Percentiles rank a stretch among this genome's conserved stretches.
Conservation (phyloP, 2,888 invertebrate species). For the Drosophila siamana region DNA sequence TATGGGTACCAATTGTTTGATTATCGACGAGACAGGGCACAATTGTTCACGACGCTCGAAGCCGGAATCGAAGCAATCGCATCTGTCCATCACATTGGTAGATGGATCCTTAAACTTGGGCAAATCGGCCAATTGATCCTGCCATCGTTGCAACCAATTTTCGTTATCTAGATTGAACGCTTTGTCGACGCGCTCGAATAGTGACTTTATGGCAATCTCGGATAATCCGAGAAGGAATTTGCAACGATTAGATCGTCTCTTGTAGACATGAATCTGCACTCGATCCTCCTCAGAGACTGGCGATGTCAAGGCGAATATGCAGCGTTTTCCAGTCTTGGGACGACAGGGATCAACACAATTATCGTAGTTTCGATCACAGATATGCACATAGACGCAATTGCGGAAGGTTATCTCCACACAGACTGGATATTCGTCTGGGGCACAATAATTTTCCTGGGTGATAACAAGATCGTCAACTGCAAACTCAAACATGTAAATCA, state of each 20-base stretch:
- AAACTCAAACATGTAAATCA: constrained; percentile 84
- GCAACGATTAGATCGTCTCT: constrained; percentile 75
- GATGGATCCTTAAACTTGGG: constrained; percentile 56
- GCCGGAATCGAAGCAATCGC: constrained; percentile 67
- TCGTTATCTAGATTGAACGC: constrained; percentile 73
- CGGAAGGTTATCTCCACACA: constrained; percentile 72
- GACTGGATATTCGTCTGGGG: constrained; percentile 35
- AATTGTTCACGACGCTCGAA: constrained; percentile 71
- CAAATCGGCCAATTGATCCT: constrained; percentile 46
- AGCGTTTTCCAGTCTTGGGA: constrained; percentile 81
- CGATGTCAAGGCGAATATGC: constrained; percentile 79
- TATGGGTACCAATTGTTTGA: constrained; percentile 79
- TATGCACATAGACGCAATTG: constrained; percentile 78
- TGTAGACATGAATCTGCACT: constrained; percentile 79
- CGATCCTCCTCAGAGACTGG: constrained; percentile 77
- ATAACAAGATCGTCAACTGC: constrained; percentile 63
- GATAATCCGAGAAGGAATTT: constrained; percentile 37
- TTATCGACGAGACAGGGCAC: constrained; percentile 74
- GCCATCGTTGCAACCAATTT: constrained; percentile 59
- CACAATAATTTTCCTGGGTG: constrained; percentile 27
- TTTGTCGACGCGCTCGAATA: constrained; percentile 79
- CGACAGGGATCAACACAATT: constrained; percentile 59
- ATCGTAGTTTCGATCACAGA: constrained; percentile 83
- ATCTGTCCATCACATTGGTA: constrained; percentile 46
- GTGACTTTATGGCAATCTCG: constrained; percentile 20